phyloP scores from a whole-genome alignment of 2,888 invertebrate species.

The Diloba caeruleocephala region DNA sequence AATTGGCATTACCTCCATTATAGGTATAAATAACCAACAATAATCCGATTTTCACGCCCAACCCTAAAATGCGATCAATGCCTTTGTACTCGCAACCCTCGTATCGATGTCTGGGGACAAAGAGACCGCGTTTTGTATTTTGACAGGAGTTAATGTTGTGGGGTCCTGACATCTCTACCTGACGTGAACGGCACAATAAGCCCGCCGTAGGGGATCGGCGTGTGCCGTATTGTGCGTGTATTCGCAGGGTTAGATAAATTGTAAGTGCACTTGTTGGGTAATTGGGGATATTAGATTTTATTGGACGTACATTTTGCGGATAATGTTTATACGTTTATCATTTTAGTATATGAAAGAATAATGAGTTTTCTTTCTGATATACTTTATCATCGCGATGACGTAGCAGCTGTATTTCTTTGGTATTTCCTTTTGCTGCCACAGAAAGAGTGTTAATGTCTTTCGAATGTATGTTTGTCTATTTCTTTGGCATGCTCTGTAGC shows the following conservation, averaged over 20 bases:
- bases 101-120: conserved; percentile 78
- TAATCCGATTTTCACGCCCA: conserved; percentile 71
- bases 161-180: conserved; percentile 76
- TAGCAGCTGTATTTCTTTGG: too few species aligned
- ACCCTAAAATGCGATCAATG: conserved; percentile 61
- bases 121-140: conserved; percentile 72
- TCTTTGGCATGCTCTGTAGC: too few species aligned
- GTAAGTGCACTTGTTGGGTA: conserved; percentile 57
- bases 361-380: too few species aligned
- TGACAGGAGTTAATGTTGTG: conserved; percentile 85
- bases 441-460: too few species aligned
- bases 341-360: background rate
- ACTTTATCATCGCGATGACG: too few species aligned
- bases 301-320: conserved; percentile 10
- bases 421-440: too few species aligned
- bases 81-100: conserved; percentile 63
- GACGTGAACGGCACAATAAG: conserved; percentile 58
- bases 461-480: too few species aligned
- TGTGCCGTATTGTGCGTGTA: conserved; percentile 59
- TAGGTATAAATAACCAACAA: conserved; percentile 53
- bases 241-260: conserved; percentile 63
- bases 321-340: background rate
- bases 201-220: conserved; percentile 51
- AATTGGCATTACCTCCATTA: conserved; percentile 40
- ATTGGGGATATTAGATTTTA: conserved; percentile 37